These are phyloP conservation scores for Thelaira solivaga DNA, from an alignment of 2,888 invertebrate species.

Conservation along the genomic window DNA sequence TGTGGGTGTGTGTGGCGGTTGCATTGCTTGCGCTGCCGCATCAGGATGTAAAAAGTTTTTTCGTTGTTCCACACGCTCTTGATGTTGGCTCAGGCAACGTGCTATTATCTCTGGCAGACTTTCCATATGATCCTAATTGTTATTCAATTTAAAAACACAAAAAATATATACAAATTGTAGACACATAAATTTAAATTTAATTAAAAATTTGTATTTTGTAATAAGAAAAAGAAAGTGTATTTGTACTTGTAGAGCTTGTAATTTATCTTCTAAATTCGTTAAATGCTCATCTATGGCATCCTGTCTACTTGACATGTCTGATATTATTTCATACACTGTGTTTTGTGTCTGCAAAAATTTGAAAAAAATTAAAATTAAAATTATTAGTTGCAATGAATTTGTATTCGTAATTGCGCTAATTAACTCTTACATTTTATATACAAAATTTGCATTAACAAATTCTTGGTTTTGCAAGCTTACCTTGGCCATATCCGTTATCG, in stretches of 20 bases:
- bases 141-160: neutral
- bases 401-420: too few species aligned
- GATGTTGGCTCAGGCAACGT: conserved; percentile 84
- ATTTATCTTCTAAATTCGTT: conserved; percentile 93
- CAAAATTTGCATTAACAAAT: conserved; percentile 19
- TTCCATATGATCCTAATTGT: conserved; percentile 86
- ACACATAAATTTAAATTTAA: neutral
- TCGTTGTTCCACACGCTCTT: conserved; percentile 88
- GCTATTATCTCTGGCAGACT: conserved; percentile 89
- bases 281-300: conserved; percentile 95
- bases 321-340: conserved; percentile 98
- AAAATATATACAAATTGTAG: neutral
- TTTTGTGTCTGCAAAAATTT: conserved; percentile 89
- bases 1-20: conserved; percentile 68
- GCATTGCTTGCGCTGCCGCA: conserved; percentile 83
- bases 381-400: too few species aligned
- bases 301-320: conserved; percentile 97
- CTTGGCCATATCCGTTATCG: conserved; percentile 99
- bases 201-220: neutral
- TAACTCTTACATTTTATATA: too few species aligned
- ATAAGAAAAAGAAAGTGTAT: neutral
- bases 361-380: conserved; percentile 33
- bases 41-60: conserved; percentile 93
- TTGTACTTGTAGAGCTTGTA: conserved; percentile 86
- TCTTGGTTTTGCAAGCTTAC: conserved; percentile 80